Base-by-base conservation (phyloP, 2,113 vertebrate genomes). In the Murina feae region DNA sequence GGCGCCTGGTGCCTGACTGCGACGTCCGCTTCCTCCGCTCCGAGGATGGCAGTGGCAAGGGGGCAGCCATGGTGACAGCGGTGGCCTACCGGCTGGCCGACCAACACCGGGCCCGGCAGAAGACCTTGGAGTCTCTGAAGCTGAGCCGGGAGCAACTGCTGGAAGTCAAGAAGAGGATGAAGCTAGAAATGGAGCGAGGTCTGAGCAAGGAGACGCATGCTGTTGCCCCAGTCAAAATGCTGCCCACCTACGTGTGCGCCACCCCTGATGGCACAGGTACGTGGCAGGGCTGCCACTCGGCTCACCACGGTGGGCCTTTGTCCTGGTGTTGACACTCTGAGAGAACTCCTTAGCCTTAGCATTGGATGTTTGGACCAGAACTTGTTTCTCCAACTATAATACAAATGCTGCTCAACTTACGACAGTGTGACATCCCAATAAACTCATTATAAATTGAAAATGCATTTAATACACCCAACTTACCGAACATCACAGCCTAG, bases 11-110 rank as follows among this genome's bases (percentile, higher is more conserved):
- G 90, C 99, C 99, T 0, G 99, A 99, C 95, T 99, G 99, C 0
- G 99, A 99, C 1, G 98, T 99, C 92, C 99, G 99, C 1, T 99
- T 99, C 96, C 91, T 99, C 93, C 98, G 98, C 55, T 99, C 99
- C 0, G 99, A 99, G 92, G 99, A 99, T 0, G 99, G 99, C 23
- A 99, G 99, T 0, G 99, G 99, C 86, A 99, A 99, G 89, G 99
- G 99, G 0, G 99, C 99, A 0, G 99, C 99, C 93, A 99, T 99
- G 99, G 99, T 99, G 93, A 99, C 99, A 0, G 99, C 99, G 0
- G 99, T 99, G 93, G 99, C 99, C 2, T 98, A 99, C 95, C 98
- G 99, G 2, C 98, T 99, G 86, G 99, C 98, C 0, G 98, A 99
- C 32, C 99, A 99, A 85, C 98, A 99, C 6, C 98, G 98, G 6